Evolutionary conservation across 1,140 invertebrate species (phyloP).

Genomic region (Thaumetopoea pityocampa): DNA sequence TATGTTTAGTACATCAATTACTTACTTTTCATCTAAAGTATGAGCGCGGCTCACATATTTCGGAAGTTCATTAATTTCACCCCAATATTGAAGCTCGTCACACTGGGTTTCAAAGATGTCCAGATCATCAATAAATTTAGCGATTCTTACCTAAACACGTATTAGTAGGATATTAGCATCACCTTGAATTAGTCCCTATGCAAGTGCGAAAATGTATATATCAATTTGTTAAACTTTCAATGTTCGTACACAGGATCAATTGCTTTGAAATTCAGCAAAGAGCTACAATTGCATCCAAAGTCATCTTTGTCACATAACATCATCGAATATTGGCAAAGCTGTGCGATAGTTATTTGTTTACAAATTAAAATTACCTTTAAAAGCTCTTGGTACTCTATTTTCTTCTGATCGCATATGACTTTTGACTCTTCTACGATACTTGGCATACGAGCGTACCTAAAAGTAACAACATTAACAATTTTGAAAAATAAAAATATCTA

Average conservation of each 20-base stretch:
- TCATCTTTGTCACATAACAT: no score
- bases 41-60: slow-evolving; percentile 90
- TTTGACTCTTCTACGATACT: slow-evolving; percentile 89
- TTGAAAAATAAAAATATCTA: no score
- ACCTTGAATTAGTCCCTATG: no score
- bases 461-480: no score
- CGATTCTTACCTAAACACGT: slow-evolving; percentile 76
- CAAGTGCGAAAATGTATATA: no score
- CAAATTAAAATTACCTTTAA: slow-evolving; percentile 82
- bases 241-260: no score
- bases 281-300: no score
- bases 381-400: slow-evolving; percentile 89
- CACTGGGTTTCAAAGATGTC: slow-evolving; percentile 87
- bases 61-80: slow-evolving; percentile 89
- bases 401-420: slow-evolving; percentile 88
- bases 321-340: no score
- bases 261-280: no score
- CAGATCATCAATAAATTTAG: slow-evolving; percentile 88
- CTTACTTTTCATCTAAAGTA: slow-evolving; percentile 83
- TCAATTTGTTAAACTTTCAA: no score
- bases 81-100: slow-evolving; percentile 92
- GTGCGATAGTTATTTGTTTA: no score
- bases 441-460: slow-evolving; percentile 83
- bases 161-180: no score
- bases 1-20: slow-evolving; percentile 40